Evolutionary conservation across 2,888 invertebrate species (phyloP), one percentile per base, ranked within the genome.

Genomic region (Lithophane socia): DNA sequence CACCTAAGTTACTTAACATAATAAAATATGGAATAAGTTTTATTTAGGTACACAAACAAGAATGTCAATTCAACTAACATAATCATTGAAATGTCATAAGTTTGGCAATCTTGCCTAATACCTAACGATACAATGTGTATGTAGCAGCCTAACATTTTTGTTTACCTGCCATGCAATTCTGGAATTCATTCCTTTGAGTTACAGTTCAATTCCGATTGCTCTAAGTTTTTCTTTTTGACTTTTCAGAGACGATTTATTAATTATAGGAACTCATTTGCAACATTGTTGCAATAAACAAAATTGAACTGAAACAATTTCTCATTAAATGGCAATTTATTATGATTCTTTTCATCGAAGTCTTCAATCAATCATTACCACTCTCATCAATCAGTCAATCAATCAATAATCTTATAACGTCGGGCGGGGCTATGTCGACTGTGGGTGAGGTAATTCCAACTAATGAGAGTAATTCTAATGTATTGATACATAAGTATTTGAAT

Each of bases 1-100:
- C 73, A 82, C 52, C 71, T 86, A 84, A 81, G 42, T 87, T 78
- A 83, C 87, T 80, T 83, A 85, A 77, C 63, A 70, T 80, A 78
- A 79, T 80, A 80, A 79, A 80, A 60, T 73, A 80, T 73, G 60
- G 61, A 84, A 78, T 78, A 78, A 79, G 66, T 72, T 74, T 80
- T 77, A 84, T 73, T 69, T 67, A 75, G 70, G 82, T 81, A 77
- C 77, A 82, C 52, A 54, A 85, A 81, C 12, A 44, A 78, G 68
- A 54, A 79, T 56, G 16, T 70, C 56, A 61, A 60, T 73, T 66
- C 70, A 64, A 64, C 42, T 9, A 78, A 61, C 37, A 49, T 42
- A 64, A 63, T 60, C 60, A 60, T 66, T 69, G 0, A 60, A 61
- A 73, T 47, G 60, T 72, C 54, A 61, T 9, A 63, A 56, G 44